These are phyloP conservation scores for Subacronicta megacephala DNA, from an alignment of 2,888 invertebrate genomes.

Conservation along the genomic window DNA sequence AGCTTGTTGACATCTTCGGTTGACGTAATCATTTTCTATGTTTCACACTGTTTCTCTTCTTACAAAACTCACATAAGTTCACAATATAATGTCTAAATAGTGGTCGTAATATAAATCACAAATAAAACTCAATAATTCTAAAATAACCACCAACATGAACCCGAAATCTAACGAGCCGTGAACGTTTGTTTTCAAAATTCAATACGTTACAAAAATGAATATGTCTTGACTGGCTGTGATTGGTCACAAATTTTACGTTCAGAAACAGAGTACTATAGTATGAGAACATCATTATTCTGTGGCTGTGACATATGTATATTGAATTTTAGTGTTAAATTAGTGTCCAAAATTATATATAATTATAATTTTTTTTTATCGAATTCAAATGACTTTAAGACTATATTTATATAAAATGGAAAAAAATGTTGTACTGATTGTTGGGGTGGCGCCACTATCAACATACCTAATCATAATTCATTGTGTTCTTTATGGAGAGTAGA, in stretches of 20 bases:
- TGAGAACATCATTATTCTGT: too few species aligned
- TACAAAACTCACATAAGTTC: conserved; percentile 48
- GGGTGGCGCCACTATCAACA: too few species aligned
- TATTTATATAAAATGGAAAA: too few species aligned
- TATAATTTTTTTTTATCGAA: too few species aligned
- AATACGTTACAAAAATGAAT: conserved; percentile 67
- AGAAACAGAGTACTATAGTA: conserved; percentile 28
- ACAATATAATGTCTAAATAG: conserved; percentile 34
- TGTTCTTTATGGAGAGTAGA: too few species aligned
- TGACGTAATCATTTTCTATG: conserved; percentile 68
- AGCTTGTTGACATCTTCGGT: conserved; percentile 75
- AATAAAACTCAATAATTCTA: conserved; percentile 39
- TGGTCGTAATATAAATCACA: conserved; percentile 31
- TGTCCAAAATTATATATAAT: too few species aligned
- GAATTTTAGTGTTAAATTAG: too few species aligned
- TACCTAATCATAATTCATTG: too few species aligned
- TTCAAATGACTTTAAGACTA: too few species aligned
- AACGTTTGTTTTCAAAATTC: conserved; percentile 71
- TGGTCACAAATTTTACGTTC: conserved; percentile 57
- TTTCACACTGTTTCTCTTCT: conserved; percentile 31
- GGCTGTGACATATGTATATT: too few species aligned
- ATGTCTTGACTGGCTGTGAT: conserved; percentile 59
- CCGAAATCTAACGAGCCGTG: conserved; percentile 51
- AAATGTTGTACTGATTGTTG: too few species aligned
- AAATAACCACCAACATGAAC: conserved; percentile 48